Evolutionary conservation across 1,140 invertebrate genomes (phyloP).

Genomic region (Heliothis subflexa): DNA sequence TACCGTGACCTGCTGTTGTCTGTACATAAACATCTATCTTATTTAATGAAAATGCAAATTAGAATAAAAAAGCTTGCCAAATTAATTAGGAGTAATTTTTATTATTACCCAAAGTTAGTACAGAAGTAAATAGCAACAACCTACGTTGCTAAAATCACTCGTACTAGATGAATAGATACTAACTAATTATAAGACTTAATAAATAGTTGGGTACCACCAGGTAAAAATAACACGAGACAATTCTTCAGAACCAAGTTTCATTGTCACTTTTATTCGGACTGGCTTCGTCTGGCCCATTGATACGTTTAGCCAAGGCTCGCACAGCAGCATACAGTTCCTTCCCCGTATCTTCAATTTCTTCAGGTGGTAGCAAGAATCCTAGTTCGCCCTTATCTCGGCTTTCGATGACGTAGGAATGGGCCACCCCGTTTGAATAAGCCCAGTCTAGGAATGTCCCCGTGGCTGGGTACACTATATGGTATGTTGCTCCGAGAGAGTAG

Average conservation of each 20-base stretch:
- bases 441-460: conserved; percentile 53
- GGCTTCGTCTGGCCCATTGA: not conserved
- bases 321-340: conserved; percentile 52
- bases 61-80: no score
- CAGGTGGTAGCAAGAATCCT: conserved; percentile 51
- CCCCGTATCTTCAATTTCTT: conserved; percentile 48
- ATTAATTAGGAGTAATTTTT: no score
- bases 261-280: not conserved
- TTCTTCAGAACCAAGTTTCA: conserved; percentile 32
- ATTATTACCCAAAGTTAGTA: no score
- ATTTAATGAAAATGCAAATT: no score
- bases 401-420: conserved; percentile 48
- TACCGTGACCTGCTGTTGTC: no score
- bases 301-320: conserved; percentile 37
- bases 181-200: no score
- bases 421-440: conserved; percentile 44
- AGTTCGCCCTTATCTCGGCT: conserved; percentile 41
- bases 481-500: conserved; percentile 48
- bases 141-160: no score
- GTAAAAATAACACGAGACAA: not conserved
- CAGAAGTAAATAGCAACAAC: no score
- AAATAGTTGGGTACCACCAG: no score
- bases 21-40: no score
- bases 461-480: conserved; percentile 54
- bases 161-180: no score